phyloP scores from a whole-genome alignment of 2,797 vertebrate species.

The Poeciliopsis gracilis region DNA sequence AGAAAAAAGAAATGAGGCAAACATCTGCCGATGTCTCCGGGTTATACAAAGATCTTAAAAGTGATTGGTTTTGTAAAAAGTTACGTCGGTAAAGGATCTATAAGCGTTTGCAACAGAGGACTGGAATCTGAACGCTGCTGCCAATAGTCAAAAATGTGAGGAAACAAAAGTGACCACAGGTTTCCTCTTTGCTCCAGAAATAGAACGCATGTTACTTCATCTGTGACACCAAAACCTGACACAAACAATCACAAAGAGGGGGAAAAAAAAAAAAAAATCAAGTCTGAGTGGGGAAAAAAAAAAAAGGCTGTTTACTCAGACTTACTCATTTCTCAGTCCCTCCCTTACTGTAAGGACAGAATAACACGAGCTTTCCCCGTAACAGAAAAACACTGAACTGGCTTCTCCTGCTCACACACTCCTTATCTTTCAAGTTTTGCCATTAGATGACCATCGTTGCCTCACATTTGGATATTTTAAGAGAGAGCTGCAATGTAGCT shows the following conservation, averaged over 20 bases:
- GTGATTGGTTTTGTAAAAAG: not conserved
- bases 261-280: conserved; percentile 18
- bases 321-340: conserved; percentile 52
- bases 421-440: conserved; percentile 42
- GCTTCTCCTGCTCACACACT: conserved; percentile 28
- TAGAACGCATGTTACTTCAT: conserved; percentile 25
- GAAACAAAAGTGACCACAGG: conserved; percentile 18
- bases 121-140: not conserved
- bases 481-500: not conserved
- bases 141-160: conserved; percentile 17
- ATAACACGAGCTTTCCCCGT: conserved; percentile 29
- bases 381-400: conserved; percentile 21
- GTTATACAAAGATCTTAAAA: not conserved
- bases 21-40: conserved; percentile 5
- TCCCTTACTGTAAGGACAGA: conserved; percentile 53
- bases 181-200: conserved; percentile 29
- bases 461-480: conserved; percentile 28
- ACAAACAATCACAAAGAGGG: conserved; percentile 1
- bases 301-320: conserved; percentile 44
- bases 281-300: conserved; percentile 35
- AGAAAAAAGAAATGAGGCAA: not conserved
- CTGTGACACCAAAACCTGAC: conserved; percentile 24
- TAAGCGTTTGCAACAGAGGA: not conserved
- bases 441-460: conserved; percentile 28
- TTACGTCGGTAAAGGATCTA: not conserved